Base-by-base conservation (phyloP, 2,888 invertebrate genomes). In the Aradus depressus region DNA sequence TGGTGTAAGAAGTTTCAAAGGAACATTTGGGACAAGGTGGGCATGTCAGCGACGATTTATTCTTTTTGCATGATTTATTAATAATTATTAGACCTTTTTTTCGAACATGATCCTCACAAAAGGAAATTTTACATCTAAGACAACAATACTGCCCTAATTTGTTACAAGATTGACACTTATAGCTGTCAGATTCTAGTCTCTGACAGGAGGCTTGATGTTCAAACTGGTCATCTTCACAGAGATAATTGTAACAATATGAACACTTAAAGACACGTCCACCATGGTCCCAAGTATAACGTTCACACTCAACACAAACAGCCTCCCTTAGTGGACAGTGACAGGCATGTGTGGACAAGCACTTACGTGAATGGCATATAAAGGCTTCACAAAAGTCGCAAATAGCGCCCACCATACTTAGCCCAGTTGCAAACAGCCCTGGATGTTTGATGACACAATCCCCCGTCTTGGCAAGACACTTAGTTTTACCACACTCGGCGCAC, bases 381-480 rank as follows among this genome's bases (percentile, higher is more conserved):
- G 95, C 93, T 72, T 96, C 96, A 64, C 96, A 96, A 69, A 84
- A 90, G 71, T 96, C 96, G 67, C 96, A 96, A 62, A 96, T 87
- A 0, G 95, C 96, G 38, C 95, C 85, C 72, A 87, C 86, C 90
- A 91, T 90, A 16, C 75, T 84, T 41, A 90, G 69, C 8, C 96
- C 95, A 0, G 91, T 92, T 19, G 90, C 89, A 67, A 79, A 91
- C 14, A 88, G 75, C 1, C 91, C 91, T 0, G 88, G 77, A 70
- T 96, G 95, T 60, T 84, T 82, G 50, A 92, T 77, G 2, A 95
- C 85, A 70, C 96, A 96, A 70, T 96, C 96, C 0, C 95, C 93
- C 0, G 91, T 80, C 71, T 95, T 95, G 59, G 88, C 70, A 91
- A 96, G 93, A 68, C 96, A 96, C 69, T 96, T 96, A 43, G 86